Base-by-base conservation (phyloP, 2,888 invertebrate genomes). In the Sphaerophoria taeniata region DNA sequence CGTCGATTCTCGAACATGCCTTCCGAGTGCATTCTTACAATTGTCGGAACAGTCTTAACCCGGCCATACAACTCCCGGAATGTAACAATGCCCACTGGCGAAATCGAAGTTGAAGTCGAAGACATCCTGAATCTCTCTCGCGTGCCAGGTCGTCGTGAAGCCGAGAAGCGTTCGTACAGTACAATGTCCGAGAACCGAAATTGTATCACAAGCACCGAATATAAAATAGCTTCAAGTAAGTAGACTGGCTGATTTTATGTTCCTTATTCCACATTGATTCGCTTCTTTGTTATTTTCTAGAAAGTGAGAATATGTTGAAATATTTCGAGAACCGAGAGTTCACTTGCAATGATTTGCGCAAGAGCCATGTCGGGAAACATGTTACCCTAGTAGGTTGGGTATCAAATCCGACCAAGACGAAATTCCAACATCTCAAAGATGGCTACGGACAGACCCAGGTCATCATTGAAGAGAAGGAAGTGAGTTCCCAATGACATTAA, bases 381-480 rank as follows among this genome's bases (percentile, higher is more conserved):
- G 90, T 92, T 0, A 89, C 90, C 0, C 80, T 93, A 14, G 91
- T 93, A 11, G 93, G 93, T 0, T 93, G 93, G 93, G 87, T 92
- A 58, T 90, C 92, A 36, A 88, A 89, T 0, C 88, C 90, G 2
- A 90, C 90, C 36, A 90, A 90, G 56, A 89, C 90, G 4, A 92
- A 92, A 87, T 93, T 93, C 87, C 88, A 92, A 65, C 92, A 92
- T 78, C 82, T 93, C 0, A 91, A 91, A 81, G 93, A 93, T 88
- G 93, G 93, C 11, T 92, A 93, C 83, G 93, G 93, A 0, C 90
- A 90, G 61, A 92, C 92, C 0, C 93, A 93, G 88, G 89, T 92
- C 4, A 90, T 93, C 73, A 89, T 92, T 43, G 91, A 92, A 31
- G 90, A 92, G 83, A 89, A 90, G 87, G 72, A 89, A 72, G 91